Percentiles rank a stretch among this genome's conserved stretches.
phyloP scores from a whole-genome alignment of 2,113 vertebrate genomes.

The Telmatochromis brichardi region DNA sequence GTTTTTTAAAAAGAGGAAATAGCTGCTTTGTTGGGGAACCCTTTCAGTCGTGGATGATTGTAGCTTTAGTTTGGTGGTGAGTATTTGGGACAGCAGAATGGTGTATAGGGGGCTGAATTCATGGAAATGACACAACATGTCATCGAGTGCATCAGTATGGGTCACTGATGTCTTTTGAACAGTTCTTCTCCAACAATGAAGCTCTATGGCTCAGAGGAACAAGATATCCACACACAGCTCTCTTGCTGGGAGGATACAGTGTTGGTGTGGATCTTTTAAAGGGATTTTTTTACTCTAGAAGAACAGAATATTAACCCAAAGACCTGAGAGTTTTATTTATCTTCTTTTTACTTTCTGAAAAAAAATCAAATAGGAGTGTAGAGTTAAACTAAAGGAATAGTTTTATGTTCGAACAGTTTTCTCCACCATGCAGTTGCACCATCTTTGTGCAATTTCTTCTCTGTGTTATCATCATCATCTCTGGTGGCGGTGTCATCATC shows the following conservation, averaged over 20 bases:
- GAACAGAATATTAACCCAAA: neutral
- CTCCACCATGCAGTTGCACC: neutral
- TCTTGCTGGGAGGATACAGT: neutral
- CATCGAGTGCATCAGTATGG: neutral
- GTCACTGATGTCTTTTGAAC: neutral
- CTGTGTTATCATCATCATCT: neutral
- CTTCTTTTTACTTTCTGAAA: neutral
- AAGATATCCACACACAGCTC: neutral
- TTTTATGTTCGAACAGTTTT: neutral
- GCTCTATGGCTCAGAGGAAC: neutral
- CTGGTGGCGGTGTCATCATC: neutral
- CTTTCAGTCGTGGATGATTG: neutral
- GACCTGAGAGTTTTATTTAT: neutral
- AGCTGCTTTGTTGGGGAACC: neutral
- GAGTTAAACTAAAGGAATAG: neutral
- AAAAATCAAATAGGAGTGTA: neutral
- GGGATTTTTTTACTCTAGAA: neutral
- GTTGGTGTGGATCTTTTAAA: neutral
- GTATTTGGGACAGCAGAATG: neutral
- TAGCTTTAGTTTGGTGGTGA: neutral
- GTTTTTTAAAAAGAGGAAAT: neutral
- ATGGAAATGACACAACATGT: neutral
- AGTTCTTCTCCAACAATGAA: neutral
- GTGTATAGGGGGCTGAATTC: neutral
- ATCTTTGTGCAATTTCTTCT: neutral